Conservation (phyloP, 1,140 invertebrate species). For the Calliopsis andreniformis region DNA sequence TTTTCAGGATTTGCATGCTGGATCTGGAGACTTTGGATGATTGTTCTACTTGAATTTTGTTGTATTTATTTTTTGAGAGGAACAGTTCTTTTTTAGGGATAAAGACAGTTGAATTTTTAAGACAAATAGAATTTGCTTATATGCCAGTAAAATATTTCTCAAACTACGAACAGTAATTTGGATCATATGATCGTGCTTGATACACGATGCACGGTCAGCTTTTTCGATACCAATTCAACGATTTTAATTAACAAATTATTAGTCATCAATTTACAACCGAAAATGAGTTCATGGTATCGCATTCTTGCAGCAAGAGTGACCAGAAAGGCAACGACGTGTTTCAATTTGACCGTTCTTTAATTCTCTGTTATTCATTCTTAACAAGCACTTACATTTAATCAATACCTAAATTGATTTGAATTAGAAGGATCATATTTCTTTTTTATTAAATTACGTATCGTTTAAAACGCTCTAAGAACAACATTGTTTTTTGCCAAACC, state of each 20-base stretch:
- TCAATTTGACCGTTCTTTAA: constrained; percentile 1
- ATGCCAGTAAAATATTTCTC: too few relatives aligned
- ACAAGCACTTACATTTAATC: not conserved
- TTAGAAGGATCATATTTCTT: too few relatives aligned
- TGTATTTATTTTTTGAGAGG: too few relatives aligned
- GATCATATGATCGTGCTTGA: too few relatives aligned
- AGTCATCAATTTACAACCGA: not conserved
- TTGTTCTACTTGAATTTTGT: too few relatives aligned
- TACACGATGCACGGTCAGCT: too few relatives aligned
- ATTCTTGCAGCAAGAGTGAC: not conserved
- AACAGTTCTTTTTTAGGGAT: too few relatives aligned
- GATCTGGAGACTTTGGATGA: too few relatives aligned
- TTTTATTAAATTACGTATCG: not conserved
- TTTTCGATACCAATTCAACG: not conserved
- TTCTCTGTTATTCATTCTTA: not conserved
- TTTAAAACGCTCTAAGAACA: not conserved
- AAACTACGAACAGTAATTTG: too few relatives aligned
- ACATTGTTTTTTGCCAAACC: not conserved
- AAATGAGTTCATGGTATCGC: constrained; percentile 9
- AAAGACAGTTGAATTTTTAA: too few relatives aligned
- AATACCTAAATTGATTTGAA: not conserved
- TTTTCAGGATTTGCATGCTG: too few relatives aligned
- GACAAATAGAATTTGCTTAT: too few relatives aligned
- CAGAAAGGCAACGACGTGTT: not conserved
- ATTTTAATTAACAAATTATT: not conserved